Base-by-base conservation (phyloP, 2,113 vertebrate species). In the Benitochromis conjunctus region DNA sequence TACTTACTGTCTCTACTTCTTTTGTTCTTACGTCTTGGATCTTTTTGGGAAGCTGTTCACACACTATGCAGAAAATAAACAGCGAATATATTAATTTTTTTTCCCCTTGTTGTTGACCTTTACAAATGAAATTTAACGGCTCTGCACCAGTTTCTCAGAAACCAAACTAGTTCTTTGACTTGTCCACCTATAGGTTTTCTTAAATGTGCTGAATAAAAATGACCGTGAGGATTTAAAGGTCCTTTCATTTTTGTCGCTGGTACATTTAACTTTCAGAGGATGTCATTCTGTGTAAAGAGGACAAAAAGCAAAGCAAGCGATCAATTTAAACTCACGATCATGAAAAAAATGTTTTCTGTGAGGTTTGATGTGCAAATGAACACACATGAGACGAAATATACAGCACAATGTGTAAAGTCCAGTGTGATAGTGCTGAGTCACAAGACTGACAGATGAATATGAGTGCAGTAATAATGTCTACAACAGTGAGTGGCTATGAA, bases 171-270 rank as follows among this genome's bases (percentile, higher is more conserved):
- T 11, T 71, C 41, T 74, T 18, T 74, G 51, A 19, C 18, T 9
- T 9, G 3, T n/a, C 7, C 16, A 51, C 48, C 16, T 51, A 18
- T 7, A 48, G 16, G 5, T 74, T 71, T 74, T 74, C 14, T 31
- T 24, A 76, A 51, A 74, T 31, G 43, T 31, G 2, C 9, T 74
- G 69, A 74, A 74, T 19, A 24, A 51, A 74, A 51, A 51, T 29
- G 24, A 51, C 24, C 4, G 43, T 0, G 69, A 74, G 43, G 69
- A 74, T 31, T 74, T 74, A 74, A 31, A 74, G 3, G 1, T 29
- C 9, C 0, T 29, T 48, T 74, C 0, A 74, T 74, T 48, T 48
- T 29, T 43, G 3, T 74, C 14, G 41, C 66, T 0, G 24, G 13
- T 48, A 48, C 9, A 0, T 74, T 74, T 12, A 74, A 48, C 9